phyloP scores from a whole-genome alignment of 2,888 invertebrate genomes.

The Eugnorisma glareosa region DNA sequence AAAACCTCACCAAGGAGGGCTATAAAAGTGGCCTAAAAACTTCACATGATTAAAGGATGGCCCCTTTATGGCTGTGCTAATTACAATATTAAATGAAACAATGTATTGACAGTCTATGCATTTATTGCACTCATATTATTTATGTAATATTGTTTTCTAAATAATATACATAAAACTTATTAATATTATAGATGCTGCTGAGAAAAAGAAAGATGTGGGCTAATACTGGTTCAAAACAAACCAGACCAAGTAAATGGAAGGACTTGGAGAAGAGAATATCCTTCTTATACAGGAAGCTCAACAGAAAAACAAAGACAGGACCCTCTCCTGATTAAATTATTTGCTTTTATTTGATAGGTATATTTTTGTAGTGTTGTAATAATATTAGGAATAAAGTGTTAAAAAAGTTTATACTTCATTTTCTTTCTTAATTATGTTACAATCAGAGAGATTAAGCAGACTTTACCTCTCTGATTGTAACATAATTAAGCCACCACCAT shows the following conservation, averaged over 20 bases:
- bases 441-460: neutral
- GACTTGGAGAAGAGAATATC: constrained; percentile 93
- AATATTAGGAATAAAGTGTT: constrained; percentile 51
- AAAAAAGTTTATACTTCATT: constrained; percentile 1
- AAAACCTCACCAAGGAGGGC: too few relatives aligned
- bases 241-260: constrained; percentile 95
- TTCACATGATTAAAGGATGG: too few relatives aligned
- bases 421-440: neutral
- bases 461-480: too few relatives aligned
- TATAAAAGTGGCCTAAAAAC: too few relatives aligned
- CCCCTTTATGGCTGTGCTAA: too few relatives aligned
- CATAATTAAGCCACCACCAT: too few relatives aligned
- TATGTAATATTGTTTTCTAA: neutral
- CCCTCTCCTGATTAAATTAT: constrained; percentile 79
- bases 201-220: constrained; percentile 93
- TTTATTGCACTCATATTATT: constrained; percentile 18
- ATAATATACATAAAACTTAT: neutral
- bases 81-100: too few relatives aligned
- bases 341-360: constrained; percentile 37
- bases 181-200: constrained; percentile 88
- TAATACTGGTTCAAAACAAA: constrained; percentile 90
- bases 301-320: constrained; percentile 94
- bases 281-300: constrained; percentile 94
- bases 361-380: constrained; percentile 48
- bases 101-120: neutral